Conservation (phyloP, 1,140 invertebrate species). For the Bombus cullumanus region DNA sequence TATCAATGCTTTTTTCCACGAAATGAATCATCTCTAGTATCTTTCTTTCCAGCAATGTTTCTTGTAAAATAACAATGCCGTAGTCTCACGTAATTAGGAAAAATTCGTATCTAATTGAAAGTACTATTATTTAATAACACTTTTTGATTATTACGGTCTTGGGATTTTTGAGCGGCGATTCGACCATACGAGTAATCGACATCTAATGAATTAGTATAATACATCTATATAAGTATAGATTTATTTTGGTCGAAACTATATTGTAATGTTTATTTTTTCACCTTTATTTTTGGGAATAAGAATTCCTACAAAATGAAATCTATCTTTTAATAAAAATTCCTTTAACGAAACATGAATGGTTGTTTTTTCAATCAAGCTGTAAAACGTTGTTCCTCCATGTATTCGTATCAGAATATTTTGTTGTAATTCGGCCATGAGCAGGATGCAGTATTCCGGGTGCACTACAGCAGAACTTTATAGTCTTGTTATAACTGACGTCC, state of each 20-base stretch:
- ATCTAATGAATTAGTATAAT: too few relatives aligned
- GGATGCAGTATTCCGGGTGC: too few relatives aligned
- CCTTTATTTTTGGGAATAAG: not conserved
- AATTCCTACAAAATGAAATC: not conserved
- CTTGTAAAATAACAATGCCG: not conserved
- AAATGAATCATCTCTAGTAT: constrained; percentile 14
- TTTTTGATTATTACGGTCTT: too few relatives aligned
- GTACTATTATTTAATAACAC: too few relatives aligned
- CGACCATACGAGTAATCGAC: too few relatives aligned
- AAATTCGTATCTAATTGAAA: too few relatives aligned
- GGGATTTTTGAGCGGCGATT: too few relatives aligned
- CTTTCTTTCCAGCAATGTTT: not conserved
- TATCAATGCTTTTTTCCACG: constrained; percentile 22
- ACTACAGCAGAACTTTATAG: too few relatives aligned
- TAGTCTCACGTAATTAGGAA: too few relatives aligned
- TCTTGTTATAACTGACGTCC: too few relatives aligned
- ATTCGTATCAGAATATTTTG: not conserved
- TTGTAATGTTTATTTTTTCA: not conserved
- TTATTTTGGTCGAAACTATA: not conserved
- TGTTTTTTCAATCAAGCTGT: not conserved
- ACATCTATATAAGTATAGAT: not conserved
- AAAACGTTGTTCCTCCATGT: not conserved
- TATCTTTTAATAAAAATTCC: not conserved
- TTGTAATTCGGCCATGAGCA: too few relatives aligned
- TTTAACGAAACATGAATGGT: not conserved